A percentile compares a stretch with the other conserved stretches of the same genome.
phyloP scores from a whole-genome alignment of 2,888 invertebrate genomes.

The Chrysotoxum bicinctum region DNA sequence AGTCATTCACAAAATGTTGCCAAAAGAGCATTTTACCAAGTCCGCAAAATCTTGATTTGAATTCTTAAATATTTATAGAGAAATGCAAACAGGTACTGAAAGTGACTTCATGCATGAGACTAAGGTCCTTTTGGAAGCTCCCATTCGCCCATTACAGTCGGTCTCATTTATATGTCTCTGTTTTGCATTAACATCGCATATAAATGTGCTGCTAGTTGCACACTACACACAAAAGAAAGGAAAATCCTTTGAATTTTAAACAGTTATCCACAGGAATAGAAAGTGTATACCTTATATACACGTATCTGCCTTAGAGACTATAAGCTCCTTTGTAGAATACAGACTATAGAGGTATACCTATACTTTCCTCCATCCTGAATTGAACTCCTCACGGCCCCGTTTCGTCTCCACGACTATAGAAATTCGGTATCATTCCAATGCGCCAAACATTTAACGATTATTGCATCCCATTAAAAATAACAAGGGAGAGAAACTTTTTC shows the following conservation, averaged over 20 bases:
- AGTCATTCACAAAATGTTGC: constrained; percentile 38
- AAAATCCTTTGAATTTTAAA: constrained; percentile 73
- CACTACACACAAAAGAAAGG: constrained; percentile 61
- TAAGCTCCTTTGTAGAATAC: neutral
- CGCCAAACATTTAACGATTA: constrained; percentile 80
- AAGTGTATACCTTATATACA: constrained; percentile 4
- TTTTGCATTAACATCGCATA: constrained; percentile 72
- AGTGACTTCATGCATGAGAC: constrained; percentile 57
- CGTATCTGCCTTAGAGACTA: neutral
- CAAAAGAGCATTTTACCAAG: constrained; percentile 35
- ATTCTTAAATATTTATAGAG: constrained; percentile 80
- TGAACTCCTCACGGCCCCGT: constrained; percentile 44
- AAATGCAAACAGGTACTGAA: constrained; percentile 56
- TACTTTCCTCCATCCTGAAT: neutral
- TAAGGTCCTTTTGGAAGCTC: constrained; percentile 29
- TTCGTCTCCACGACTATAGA: constrained; percentile 63
- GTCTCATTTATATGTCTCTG: constrained; percentile 66
- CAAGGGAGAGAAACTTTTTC: constrained; percentile 80
- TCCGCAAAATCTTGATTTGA: constrained; percentile 80
- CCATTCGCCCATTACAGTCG: constrained; percentile 28
- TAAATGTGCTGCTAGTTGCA: constrained; percentile 71
- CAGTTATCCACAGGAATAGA: constrained; percentile 60
- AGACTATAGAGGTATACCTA: neutral
- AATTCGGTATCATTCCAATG: constrained; percentile 70
- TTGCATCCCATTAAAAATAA: constrained; percentile 81